Evolutionary conservation across 2,888 invertebrate genomes (phyloP).

Genomic region (Oscheius myriophilus): DNA sequence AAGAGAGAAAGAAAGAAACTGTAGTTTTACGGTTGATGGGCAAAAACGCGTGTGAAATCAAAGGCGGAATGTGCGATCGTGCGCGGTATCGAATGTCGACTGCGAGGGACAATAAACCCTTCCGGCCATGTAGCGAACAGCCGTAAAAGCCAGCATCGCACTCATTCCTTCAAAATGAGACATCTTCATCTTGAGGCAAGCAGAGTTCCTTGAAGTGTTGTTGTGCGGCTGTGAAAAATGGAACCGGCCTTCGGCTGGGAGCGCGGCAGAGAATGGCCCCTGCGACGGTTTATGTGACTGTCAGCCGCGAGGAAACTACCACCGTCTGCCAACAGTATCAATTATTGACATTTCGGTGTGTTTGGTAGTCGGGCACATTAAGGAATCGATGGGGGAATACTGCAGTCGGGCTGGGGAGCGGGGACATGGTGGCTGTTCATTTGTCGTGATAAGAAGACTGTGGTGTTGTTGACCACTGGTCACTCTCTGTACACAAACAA

Average conservation of each 20-base stretch:
- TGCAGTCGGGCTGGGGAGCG: no score
- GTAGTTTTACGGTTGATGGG: background rate
- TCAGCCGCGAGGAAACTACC: constrained; percentile 1
- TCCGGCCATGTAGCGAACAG: constrained; percentile 26
- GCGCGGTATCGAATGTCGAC: constrained; percentile 26
- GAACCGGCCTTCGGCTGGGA: constrained; percentile 10
- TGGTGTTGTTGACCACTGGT: constrained; percentile 5
- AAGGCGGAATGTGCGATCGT: constrained; percentile 24
- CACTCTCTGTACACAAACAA: no score
- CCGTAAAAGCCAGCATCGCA: constrained; percentile 12
- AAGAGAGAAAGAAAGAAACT: no score
- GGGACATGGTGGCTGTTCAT: no score
- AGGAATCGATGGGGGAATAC: no score
- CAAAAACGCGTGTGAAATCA: constrained; percentile 15
- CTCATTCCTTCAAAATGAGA: no score
- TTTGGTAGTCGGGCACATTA: no score
- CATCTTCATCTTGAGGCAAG: no score
- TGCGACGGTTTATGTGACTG: constrained; percentile 21
- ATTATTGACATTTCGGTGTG: no score
- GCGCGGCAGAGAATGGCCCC: constrained; percentile 9
- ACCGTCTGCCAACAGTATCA: background rate
- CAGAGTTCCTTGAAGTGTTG: no score
- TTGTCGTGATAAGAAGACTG: constrained; percentile 8
- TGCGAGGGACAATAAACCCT: constrained; percentile 27
- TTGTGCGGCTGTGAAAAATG: no score